Conservation (phyloP, 2,113 vertebrate genomes). For the Chaetops frenatus region DNA sequence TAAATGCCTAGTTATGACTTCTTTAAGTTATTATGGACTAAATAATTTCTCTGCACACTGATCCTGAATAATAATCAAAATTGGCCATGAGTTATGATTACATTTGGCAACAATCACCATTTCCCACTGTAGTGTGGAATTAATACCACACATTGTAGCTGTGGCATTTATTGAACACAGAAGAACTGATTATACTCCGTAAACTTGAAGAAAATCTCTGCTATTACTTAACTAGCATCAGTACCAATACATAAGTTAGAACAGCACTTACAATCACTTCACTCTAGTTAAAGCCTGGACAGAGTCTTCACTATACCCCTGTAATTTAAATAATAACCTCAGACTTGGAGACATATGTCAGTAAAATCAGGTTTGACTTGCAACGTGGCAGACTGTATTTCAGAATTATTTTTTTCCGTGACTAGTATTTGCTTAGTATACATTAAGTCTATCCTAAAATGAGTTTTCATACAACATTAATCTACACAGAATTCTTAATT, state of each 20-base stretch:
- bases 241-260: conserved; percentile 60
- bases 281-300: conserved; percentile 36
- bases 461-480: not conserved
- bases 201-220: conserved; percentile 68
- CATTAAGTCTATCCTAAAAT: not conserved
- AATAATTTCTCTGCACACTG: conserved; percentile 36
- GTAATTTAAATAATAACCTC: conserved; percentile 10
- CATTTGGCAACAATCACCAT: conserved; percentile 67
- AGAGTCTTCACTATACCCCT: not conserved
- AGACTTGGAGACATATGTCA: not conserved
- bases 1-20: conserved; percentile 55
- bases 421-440: not conserved
- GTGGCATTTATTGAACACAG: conserved; percentile 66
- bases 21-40: conserved; percentile 64
- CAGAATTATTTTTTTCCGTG: not conserved
- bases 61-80: conserved; percentile 69
- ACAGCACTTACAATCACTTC: conserved; percentile 29
- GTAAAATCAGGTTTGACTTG: conserved; percentile 1
- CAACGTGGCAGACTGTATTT: not conserved
- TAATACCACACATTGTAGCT: conserved; percentile 58
- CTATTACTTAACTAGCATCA: conserved; percentile 73
- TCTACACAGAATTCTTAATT: not conserved
- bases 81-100: conserved; percentile 65
- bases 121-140: conserved; percentile 71
- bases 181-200: conserved; percentile 66